A percentile compares a stretch with the other conserved stretches of the same genome.
Conservation (phyloP, 2,113 vertebrate genomes). For the Erythrocercus mccallii region DNA sequence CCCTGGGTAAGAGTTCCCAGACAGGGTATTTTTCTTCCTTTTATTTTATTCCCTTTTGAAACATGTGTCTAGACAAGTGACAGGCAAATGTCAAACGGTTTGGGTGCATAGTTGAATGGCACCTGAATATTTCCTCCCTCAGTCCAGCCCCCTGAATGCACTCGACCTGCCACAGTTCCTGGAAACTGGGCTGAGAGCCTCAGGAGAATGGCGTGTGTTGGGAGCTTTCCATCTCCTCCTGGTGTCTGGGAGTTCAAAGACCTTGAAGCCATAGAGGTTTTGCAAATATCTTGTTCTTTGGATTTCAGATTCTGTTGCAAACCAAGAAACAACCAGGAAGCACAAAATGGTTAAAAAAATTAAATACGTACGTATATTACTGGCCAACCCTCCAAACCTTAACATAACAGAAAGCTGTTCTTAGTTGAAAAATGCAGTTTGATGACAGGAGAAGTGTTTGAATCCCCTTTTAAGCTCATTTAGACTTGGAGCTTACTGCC, state of each 20-base stretch:
- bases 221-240: background rate
- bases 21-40: slow-evolving; percentile 19
- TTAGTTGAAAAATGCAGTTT: background rate
- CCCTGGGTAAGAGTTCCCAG: slow-evolving; percentile 28
- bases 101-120: background rate
- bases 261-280: background rate
- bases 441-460: background rate
- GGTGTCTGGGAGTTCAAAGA: background rate
- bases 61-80: slow-evolving; percentile 16
- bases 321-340: background rate
- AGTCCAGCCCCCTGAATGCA: background rate
- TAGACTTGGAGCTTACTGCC: background rate
- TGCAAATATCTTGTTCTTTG: background rate
- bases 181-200: background rate
- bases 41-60: slow-evolving; percentile 22
- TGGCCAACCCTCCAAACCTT: background rate
- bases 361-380: background rate
- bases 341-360: background rate
- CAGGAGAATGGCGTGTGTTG: background rate
- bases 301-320: background rate
- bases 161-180: background rate
- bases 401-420: background rate
- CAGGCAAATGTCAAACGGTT: background rate
- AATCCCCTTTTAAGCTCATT: background rate
- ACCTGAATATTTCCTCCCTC: background rate